These are phyloP conservation scores for Digitonthophagus gazella DNA, from an alignment of 2,888 invertebrate genomes.

Conservation along the genomic window DNA sequence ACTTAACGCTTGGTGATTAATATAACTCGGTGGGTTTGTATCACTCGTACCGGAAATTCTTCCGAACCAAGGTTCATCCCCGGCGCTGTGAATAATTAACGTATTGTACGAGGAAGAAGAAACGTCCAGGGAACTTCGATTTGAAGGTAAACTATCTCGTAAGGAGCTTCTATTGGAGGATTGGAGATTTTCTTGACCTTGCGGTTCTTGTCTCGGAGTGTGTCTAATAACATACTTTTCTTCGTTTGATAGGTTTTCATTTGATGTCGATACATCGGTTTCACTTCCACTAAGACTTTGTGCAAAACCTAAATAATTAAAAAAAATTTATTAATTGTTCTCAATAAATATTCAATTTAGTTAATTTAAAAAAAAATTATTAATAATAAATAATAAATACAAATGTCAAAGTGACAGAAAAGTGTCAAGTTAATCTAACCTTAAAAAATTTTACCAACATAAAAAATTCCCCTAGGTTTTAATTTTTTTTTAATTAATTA, in stretches of 20 bases:
- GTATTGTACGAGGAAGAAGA: slow-evolving; percentile 81
- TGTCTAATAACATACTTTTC: slow-evolving; percentile 80
- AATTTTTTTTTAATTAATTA: no score
- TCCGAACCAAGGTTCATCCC: slow-evolving; percentile 70
- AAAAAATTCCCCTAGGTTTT: no score
- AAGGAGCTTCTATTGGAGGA: slow-evolving; percentile 61
- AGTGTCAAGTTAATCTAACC: no score
- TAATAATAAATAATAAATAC: no score
- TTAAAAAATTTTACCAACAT: no score
- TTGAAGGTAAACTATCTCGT: slow-evolving; percentile 59
- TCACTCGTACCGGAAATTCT: slow-evolving; percentile 48
- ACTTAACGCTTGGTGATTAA: slow-evolving; percentile 39
- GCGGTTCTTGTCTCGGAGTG: slow-evolving; percentile 84
- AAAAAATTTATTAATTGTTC: background rate
- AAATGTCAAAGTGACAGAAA: no score
- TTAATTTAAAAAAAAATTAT: no score
- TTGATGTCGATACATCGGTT: slow-evolving; percentile 86
- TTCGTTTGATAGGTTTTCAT: slow-evolving; percentile 83
- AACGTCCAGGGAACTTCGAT: slow-evolving; percentile 70
- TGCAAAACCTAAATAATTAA: slow-evolving; percentile 23
- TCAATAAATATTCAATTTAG: background rate
- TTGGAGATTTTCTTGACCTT: slow-evolving; percentile 81
- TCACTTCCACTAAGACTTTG: slow-evolving; percentile 84
- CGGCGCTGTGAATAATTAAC: slow-evolving; percentile 75
- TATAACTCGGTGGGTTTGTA: slow-evolving; percentile 38